Evolutionary conservation across 2,113 vertebrate genomes (phyloP).

Genomic region (Argyrosomus japonicus): DNA sequence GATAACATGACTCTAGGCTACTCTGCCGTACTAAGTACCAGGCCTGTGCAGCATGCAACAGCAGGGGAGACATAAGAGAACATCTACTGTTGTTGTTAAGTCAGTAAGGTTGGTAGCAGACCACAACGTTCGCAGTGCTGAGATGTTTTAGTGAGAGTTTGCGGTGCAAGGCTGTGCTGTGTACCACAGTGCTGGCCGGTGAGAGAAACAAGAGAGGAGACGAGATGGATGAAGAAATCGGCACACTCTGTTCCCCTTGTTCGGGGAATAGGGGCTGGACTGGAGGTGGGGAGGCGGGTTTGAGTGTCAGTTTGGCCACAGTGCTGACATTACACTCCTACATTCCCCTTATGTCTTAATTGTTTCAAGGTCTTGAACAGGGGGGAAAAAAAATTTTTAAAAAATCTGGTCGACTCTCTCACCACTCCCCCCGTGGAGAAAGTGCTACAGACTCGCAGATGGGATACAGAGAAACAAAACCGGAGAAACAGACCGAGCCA

Average conservation of each 20-base stretch:
- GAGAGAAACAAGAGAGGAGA: slow-evolving; percentile 62
- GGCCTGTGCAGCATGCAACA: background rate
- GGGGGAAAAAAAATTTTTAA: background rate
- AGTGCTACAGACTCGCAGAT: slow-evolving; percentile 46
- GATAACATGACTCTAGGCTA: background rate
- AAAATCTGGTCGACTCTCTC: slow-evolving; percentile 36
- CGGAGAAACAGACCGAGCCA: slow-evolving; percentile 36
- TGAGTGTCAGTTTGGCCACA: slow-evolving; percentile 53
- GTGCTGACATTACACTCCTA: slow-evolving; percentile 70
- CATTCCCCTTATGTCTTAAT: slow-evolving; percentile 68
- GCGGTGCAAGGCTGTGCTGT: slow-evolving; percentile 39
- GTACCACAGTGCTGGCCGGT: slow-evolving; percentile 38
- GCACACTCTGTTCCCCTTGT: slow-evolving; percentile 79
- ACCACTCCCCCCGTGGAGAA: slow-evolving; percentile 45
- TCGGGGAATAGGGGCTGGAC: slow-evolving; percentile 65
- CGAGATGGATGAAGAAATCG: slow-evolving; percentile 75
- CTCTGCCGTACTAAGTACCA: background rate
- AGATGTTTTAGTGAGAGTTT: slow-evolving; percentile 32
- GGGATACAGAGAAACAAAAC: slow-evolving; percentile 34
- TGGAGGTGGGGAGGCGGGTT: slow-evolving; percentile 57
- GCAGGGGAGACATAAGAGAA: slow-evolving; percentile 2
- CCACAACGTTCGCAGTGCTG: slow-evolving; percentile 6
- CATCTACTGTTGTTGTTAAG: slow-evolving; percentile 16
- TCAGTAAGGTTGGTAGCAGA: slow-evolving; percentile 14
- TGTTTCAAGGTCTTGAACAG: slow-evolving; percentile 75